These are phyloP conservation scores for Amphimedon queenslandica DNA, from an alignment of 37 sponge, comb jelly and placozoan species.

Conservation along the genomic window DNA sequence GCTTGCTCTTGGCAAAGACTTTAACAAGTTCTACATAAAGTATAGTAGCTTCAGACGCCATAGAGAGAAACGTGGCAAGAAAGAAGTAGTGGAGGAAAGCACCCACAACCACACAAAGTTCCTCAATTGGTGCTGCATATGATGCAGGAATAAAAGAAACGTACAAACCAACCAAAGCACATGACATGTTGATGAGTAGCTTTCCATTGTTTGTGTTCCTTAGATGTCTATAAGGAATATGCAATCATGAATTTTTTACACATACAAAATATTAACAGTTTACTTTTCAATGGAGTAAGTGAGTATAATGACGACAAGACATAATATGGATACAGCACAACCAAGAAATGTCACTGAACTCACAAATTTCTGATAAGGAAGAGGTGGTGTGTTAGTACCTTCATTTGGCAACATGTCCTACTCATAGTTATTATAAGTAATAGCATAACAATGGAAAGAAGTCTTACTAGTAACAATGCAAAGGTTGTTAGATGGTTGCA, in stretches of 20 bases:
- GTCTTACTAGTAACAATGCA: slow-evolving; percentile 22
- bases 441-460: no score
- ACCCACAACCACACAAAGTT: neutral
- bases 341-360: neutral
- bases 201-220: neutral
- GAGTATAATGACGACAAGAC: neutral
- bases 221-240: neutral
- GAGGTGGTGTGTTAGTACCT: neutral
- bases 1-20: neutral
- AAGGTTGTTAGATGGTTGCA: slow-evolving; percentile 47
- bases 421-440: neutral
- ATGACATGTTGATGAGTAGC: neutral
- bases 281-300: neutral
- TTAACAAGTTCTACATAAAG: neutral
- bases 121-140: neutral
- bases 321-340: neutral
- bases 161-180: neutral
- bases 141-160: neutral
- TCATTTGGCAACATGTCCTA: neutral
- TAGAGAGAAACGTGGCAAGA: neutral
- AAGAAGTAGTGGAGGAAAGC: neutral
- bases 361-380: neutral
- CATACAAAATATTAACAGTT: no score
- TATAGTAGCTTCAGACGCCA: neutral
- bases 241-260: no score